Evolutionary conservation across 2,888 invertebrate species (phyloP).

Genomic region (Leucoma salicis): DNA sequence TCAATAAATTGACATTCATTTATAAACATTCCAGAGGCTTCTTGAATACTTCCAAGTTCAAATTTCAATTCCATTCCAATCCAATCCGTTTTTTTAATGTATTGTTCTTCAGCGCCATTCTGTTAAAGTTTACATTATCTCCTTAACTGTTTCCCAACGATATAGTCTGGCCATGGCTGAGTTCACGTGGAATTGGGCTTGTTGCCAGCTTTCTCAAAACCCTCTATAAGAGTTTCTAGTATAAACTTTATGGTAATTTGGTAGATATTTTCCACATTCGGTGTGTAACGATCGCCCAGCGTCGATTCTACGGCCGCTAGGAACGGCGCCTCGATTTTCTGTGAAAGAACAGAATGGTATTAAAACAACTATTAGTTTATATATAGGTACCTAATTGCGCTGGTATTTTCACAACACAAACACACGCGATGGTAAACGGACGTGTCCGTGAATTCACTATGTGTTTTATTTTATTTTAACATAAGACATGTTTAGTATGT

Average conservation of each 20-base stretch:
- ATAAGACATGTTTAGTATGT: too few relatives aligned
- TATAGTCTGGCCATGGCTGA: conserved; percentile 20
- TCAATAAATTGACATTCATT: conserved; percentile 40
- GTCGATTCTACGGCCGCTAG: conserved; percentile 92
- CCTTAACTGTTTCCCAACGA: conserved; percentile 12
- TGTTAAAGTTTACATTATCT: conserved; percentile 17
- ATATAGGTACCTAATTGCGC: too few relatives aligned
- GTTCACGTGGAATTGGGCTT: conserved; percentile 57
- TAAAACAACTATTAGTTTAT: too few relatives aligned
- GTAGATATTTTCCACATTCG: conserved; percentile 95
- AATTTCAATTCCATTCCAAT: conserved; percentile 23
- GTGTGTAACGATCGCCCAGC: conserved; percentile 93
- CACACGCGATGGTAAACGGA: too few relatives aligned
- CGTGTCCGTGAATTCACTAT: too few relatives aligned
- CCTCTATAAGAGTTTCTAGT: conserved; percentile 91
- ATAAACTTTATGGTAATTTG: conserved; percentile 95
- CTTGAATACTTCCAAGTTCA: conserved; percentile 25
- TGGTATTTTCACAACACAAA: too few relatives aligned
- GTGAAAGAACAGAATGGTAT: conserved; percentile 42
- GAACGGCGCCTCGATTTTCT: conserved; percentile 96
- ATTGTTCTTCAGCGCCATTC: conserved; percentile 6
- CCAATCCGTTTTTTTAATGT: not conserved
- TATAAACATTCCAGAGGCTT: conserved; percentile 17
- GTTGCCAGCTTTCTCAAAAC: conserved; percentile 83
- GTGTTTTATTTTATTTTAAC: too few relatives aligned